A percentile compares a stretch with the other conserved stretches of the same genome.
These are phyloP conservation scores for Gobio occitaniae DNA, from an alignment of 2,797 vertebrate genomes.

Conservation along the genomic window DNA sequence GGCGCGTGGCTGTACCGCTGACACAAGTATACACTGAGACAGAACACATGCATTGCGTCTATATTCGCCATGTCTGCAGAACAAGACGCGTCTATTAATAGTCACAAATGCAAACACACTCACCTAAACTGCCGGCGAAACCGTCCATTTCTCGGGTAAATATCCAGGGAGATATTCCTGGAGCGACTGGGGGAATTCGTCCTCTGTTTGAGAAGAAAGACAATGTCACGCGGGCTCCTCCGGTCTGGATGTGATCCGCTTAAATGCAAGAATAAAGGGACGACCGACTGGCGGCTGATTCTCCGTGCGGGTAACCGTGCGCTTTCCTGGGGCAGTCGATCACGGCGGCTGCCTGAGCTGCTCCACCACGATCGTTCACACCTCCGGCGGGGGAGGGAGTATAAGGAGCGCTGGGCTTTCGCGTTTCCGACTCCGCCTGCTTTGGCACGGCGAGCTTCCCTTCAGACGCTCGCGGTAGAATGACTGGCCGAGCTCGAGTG, in stretches of 20 bases:
- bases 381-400: slow-evolving; percentile 68
- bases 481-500: slow-evolving; percentile 19
- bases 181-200: slow-evolving; percentile 33
- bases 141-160: slow-evolving; percentile 87
- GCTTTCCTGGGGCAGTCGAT: slow-evolving; percentile 63
- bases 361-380: slow-evolving; percentile 60
- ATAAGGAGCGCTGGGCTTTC: slow-evolving; percentile 69
- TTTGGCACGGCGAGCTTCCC: slow-evolving; percentile 68
- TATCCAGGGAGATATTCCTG: slow-evolving; percentile 63
- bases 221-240: slow-evolving; percentile 44
- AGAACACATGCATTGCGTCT: slow-evolving; percentile 25
- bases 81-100: slow-evolving; percentile 63
- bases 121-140: slow-evolving; percentile 93
- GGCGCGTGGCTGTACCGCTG: slow-evolving; percentile 66
- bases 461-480: slow-evolving; percentile 15
- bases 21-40: slow-evolving; percentile 68
- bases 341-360: slow-evolving; percentile 59
- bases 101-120: slow-evolving; percentile 69
- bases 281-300: slow-evolving; percentile 60
- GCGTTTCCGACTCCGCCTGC: slow-evolving; percentile 89
- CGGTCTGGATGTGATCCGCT: slow-evolving; percentile 26
- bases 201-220: slow-evolving; percentile 42
- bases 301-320: slow-evolving; percentile 64
- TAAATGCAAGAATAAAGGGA: neutral
- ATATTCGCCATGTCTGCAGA: slow-evolving; percentile 27